Percentiles rank a stretch among this genome's conserved stretches.
phyloP scores from a whole-genome alignment of 1,140 invertebrate genomes.

The Anoplolepis gracilipes region DNA sequence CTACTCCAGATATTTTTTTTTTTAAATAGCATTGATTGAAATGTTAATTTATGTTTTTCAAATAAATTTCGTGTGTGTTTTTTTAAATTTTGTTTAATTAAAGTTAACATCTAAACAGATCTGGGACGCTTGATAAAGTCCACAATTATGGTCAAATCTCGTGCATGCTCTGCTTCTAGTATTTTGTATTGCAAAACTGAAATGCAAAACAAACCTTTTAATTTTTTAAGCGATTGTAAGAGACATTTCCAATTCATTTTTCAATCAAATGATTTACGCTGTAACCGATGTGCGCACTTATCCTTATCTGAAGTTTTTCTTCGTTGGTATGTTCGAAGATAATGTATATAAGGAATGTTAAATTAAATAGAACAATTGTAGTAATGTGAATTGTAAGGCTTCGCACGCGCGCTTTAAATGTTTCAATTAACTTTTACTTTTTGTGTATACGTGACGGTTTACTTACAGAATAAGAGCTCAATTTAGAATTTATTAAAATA shows the following conservation, averaged over 20 bases:
- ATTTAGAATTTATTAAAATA: not conserved
- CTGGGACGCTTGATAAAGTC: constrained; percentile 5
- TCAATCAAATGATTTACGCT: constrained; percentile 14
- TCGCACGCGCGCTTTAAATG: constrained; percentile 67
- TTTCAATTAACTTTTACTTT: constrained; percentile 35
- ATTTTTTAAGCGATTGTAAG: constrained; percentile 19
- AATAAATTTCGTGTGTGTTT: not conserved
- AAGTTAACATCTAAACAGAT: constrained; percentile 10
- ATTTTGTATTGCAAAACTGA: constrained; percentile 23
- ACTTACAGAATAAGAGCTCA: not conserved
- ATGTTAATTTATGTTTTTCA: not conserved
- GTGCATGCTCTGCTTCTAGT: constrained; percentile 42
- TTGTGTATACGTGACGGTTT: constrained; percentile 33
- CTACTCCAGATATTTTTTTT: not conserved
- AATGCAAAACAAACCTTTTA: not conserved
- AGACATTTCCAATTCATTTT: constrained; percentile 16
- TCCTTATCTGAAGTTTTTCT: constrained; percentile 74
- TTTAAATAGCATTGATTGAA: not conserved
- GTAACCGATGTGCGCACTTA: constrained; percentile 64
- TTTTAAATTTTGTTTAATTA: not conserved
- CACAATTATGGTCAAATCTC: not conserved
- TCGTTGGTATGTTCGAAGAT: constrained; percentile 21
- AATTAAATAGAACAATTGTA: constrained; percentile 47
- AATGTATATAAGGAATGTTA: constrained; percentile 23
- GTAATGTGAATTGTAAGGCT: constrained; percentile 55